phyloP scores from a whole-genome alignment of 2,797 vertebrate species.

The Nannoperca australis region DNA sequence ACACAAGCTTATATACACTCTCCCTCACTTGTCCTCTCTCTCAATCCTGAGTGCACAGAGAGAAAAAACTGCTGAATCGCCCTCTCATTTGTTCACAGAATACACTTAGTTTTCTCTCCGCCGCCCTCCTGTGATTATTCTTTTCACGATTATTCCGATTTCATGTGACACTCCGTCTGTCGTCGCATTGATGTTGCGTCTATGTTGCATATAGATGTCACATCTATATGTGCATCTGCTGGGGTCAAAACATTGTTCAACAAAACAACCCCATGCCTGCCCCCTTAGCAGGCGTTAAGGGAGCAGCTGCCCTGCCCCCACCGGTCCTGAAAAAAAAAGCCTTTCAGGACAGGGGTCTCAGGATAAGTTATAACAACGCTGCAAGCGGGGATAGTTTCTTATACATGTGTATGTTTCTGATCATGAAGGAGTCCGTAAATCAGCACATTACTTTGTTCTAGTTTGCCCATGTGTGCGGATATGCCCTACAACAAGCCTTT shows the following conservation, averaged over 20 bases:
- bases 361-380: constrained; percentile 61
- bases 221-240: constrained; percentile 14
- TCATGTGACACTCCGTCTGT: neutral
- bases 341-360: constrained; percentile 45
- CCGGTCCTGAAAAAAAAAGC: constrained; percentile 65
- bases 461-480: constrained; percentile 41
- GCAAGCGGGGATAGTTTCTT: constrained; percentile 43
- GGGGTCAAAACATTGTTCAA: constrained; percentile 44
- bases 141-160: neutral
- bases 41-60: constrained; percentile 60
- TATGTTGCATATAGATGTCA: neutral
- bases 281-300: constrained; percentile 21
- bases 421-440: constrained; percentile 58
- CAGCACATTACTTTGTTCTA: constrained; percentile 45
- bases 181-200: neutral
- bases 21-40: constrained; percentile 63
- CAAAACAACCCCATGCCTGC: constrained; percentile 50
- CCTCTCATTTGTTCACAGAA: constrained; percentile 47
- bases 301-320: constrained; percentile 71
- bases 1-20: constrained; percentile 59
- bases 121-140: neutral
- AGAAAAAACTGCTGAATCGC: constrained; percentile 54
- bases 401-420: constrained; percentile 56
- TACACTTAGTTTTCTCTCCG: constrained; percentile 20
- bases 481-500: constrained; percentile 45